Evolutionary conservation across 2,113 vertebrate species (phyloP).

Genomic region (Tricholaema leucomelas): DNA sequence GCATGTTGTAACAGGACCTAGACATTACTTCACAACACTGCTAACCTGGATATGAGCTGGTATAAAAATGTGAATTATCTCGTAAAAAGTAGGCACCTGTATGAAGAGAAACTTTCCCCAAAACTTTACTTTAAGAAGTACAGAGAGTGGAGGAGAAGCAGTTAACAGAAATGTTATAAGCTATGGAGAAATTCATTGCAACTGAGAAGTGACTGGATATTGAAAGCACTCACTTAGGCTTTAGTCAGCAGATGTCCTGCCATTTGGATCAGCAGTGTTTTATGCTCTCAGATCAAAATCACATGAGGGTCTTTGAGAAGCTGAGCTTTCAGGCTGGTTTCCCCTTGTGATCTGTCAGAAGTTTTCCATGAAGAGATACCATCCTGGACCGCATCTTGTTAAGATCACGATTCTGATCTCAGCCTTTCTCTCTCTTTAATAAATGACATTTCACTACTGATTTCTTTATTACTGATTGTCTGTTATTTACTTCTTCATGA

Average conservation of each 20-base stretch:
- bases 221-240: conserved; percentile 12
- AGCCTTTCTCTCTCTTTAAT: background rate
- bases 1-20: background rate
- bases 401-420: conserved; percentile 9
- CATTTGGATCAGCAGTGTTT: conserved; percentile 41
- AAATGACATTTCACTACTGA: conserved; percentile 27
- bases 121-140: background rate
- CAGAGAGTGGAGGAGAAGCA: background rate
- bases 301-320: conserved; percentile 42
- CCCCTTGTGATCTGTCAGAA: conserved; percentile 20
- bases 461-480: conserved; percentile 30
- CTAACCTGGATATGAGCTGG: background rate
- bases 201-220: conserved; percentile 1
- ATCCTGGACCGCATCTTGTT: conserved; percentile 35
- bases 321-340: conserved; percentile 21
- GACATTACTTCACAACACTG: background rate
- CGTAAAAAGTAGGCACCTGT: background rate
- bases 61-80: background rate
- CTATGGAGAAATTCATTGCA: background rate
- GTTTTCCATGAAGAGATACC: conserved; percentile 49
- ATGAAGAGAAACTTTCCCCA: background rate
- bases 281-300: conserved; percentile 54
- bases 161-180: background rate
- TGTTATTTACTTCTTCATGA: background rate
- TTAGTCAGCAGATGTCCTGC: conserved; percentile 55